phyloP scores from a whole-genome alignment of 2,113 vertebrate genomes.

The Strigops habroptila region DNA sequence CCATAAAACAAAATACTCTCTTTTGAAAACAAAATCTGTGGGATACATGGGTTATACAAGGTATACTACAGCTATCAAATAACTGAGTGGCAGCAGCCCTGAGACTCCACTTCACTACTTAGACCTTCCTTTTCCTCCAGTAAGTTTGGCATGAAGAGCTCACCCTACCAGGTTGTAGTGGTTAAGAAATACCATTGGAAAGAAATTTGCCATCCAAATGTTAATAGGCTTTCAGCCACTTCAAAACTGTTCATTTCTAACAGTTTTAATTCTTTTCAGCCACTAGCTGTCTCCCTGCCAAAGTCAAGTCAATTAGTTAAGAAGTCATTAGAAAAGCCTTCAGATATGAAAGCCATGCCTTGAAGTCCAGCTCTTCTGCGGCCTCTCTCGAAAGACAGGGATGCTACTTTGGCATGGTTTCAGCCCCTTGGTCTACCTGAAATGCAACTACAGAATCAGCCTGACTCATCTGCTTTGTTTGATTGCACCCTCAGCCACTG shows the following conservation, averaged over 20 bases:
- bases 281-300: conserved; percentile 48
- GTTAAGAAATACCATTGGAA: conserved; percentile 61
- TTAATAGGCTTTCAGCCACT: conserved; percentile 69
- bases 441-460: not conserved
- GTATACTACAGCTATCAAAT: not conserved
- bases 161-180: conserved; percentile 42
- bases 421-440: not conserved
- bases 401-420: not conserved
- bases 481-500: not conserved
- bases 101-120: not conserved
- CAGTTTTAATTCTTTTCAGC: conserved; percentile 70
- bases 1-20: not conserved
- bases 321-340: conserved; percentile 68
- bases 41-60: not conserved
- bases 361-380: conserved; percentile 17
- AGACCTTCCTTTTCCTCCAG: not conserved
- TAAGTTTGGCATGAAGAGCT: conserved; percentile 31
- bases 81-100: not conserved
- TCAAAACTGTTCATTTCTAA: conserved; percentile 63
- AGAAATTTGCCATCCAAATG: conserved; percentile 53
- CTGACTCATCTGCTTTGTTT: not conserved
- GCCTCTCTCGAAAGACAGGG: not conserved
- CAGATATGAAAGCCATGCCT: conserved; percentile 39
- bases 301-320: conserved; percentile 70
- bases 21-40: not conserved